These are phyloP conservation scores for Pleuronectes platessa DNA, from an alignment of 2,113 vertebrate genomes.

Conservation along the genomic window DNA sequence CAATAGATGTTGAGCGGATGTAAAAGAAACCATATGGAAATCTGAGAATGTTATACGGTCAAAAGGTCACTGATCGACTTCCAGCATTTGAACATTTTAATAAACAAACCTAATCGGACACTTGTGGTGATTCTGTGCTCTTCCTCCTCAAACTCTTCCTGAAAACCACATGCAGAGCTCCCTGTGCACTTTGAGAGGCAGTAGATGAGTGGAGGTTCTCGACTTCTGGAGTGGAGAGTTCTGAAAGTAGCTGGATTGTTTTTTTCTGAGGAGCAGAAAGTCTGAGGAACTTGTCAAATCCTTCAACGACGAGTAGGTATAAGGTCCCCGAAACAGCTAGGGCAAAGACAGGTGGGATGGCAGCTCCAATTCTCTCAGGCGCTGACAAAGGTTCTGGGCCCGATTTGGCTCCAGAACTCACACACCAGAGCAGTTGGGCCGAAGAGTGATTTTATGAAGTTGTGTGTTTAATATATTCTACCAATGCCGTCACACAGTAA, in stretches of 20 bases:
- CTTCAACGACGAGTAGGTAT: constrained; percentile 60
- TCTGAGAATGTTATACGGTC: no score
- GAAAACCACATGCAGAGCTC: no score
- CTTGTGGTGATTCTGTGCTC: no score
- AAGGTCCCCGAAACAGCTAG: constrained; percentile 73
- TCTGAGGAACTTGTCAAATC: constrained; percentile 61
- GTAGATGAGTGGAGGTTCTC: constrained; percentile 10
- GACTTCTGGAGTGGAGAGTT: constrained; percentile 36
- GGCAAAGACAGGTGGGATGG: constrained; percentile 56
- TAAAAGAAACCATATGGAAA: no score
- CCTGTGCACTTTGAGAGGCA: no score
- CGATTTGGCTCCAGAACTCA: not conserved
- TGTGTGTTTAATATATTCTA: constrained; percentile 53
- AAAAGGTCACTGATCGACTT: no score
- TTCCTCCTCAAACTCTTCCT: no score
- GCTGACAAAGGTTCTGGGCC: not conserved
- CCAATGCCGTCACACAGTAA: constrained; percentile 71
- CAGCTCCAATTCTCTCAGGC: not conserved
- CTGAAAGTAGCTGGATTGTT: constrained; percentile 2
- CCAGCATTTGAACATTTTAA: no score
- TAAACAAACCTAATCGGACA: no score
- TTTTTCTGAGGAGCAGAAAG: constrained; percentile 13
- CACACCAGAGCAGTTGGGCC: not conserved
- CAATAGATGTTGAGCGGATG: not conserved
- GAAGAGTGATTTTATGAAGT: constrained; percentile 7